phyloP scores from a whole-genome alignment of 2,113 vertebrate species.

The Antigone vipio region DNA sequence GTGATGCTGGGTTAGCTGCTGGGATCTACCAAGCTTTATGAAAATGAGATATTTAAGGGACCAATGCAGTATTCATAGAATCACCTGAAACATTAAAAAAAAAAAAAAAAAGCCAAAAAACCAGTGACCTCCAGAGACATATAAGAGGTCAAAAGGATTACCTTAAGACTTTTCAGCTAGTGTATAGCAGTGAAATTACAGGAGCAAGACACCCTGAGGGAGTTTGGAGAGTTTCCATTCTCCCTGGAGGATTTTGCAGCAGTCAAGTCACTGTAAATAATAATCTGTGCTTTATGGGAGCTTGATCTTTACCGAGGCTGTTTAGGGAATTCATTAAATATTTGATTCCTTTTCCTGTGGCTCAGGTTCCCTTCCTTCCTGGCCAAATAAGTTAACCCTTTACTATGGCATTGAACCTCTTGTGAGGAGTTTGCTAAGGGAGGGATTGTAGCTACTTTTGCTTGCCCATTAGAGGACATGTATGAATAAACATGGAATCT shows the following conservation, averaged over 20 bases:
- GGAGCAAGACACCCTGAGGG: not conserved
- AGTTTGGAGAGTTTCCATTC: not conserved
- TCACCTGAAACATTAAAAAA: not conserved
- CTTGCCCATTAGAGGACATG: not conserved
- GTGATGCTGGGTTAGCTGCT: not conserved
- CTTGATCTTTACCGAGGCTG: not conserved
- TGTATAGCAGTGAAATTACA: not conserved
- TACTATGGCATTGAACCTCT: not conserved
- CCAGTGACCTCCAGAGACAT: fast-evolving
- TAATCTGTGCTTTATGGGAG: not conserved
- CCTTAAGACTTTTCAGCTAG: not conserved
- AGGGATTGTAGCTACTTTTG: not conserved
- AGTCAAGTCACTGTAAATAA: not conserved
- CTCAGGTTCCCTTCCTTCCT: not conserved
- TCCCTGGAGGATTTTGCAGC: not conserved
- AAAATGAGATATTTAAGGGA: not conserved
- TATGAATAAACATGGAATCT: not conserved
- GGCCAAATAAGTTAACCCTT: not conserved
- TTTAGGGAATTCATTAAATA: not conserved
- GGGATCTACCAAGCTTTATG: not conserved
- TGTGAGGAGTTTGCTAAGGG: not conserved
- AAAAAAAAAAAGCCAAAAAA: not conserved
- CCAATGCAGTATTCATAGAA: not conserved
- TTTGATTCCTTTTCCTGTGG: not conserved
- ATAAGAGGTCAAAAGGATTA: not conserved